phyloP scores from a whole-genome alignment of 2,888 invertebrate genomes.

The Mactromeris polynyma region DNA sequence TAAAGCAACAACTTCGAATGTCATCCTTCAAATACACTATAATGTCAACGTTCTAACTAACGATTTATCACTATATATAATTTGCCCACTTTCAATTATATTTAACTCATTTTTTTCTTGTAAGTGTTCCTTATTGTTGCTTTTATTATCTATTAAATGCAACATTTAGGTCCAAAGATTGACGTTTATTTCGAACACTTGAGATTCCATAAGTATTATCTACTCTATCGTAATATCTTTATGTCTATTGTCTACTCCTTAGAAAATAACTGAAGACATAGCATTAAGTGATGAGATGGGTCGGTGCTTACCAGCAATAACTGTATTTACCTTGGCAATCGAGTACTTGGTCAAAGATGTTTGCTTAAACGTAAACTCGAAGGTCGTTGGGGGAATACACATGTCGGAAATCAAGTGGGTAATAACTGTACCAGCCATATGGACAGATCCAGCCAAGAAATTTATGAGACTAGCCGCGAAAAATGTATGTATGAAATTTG shows the following conservation, averaged over 20 bases:
- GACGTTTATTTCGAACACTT: no score
- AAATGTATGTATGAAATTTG: neutral
- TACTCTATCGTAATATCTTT: no score
- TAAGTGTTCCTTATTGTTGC: no score
- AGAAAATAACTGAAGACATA: constrained; percentile 29
- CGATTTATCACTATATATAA: no score
- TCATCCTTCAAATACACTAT: no score
- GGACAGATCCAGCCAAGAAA: constrained; percentile 64
- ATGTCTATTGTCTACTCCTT: neutral
- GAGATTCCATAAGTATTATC: no score
- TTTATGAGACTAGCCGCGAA: constrained; percentile 60
- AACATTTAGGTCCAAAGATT: no score
- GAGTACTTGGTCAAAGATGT: constrained; percentile 46
- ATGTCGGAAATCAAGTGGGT: constrained; percentile 53
- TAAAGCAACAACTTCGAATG: no score
- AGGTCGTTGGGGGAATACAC: neutral
- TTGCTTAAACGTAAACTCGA: neutral
- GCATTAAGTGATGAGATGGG: constrained; percentile 48
- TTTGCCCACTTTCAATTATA: no score
- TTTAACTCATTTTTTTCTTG: no score
- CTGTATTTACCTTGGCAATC: constrained; percentile 53
- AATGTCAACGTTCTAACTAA: no score
- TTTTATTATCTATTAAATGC: no score
- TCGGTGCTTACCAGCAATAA: constrained; percentile 31
- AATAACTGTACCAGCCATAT: constrained; percentile 62